Evolutionary conservation across 2,888 invertebrate species (phyloP).

Genomic region (Idaea biselata): DNA sequence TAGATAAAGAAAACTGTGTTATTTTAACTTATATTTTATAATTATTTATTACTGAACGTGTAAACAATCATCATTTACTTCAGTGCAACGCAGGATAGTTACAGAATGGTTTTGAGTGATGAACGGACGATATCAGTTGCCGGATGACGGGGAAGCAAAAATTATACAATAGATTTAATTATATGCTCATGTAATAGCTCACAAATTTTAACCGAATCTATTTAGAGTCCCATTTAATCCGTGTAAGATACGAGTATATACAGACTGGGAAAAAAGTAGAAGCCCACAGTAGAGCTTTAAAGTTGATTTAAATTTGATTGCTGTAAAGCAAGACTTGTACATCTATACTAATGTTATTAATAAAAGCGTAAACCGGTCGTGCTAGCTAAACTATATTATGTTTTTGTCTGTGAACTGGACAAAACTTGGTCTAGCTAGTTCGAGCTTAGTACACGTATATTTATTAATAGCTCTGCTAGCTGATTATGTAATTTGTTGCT

Average conservation of each 20-base stretch:
- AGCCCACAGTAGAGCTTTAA: no score
- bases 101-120: conserved; percentile 62
- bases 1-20: conserved; percentile 24
- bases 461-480: no score
- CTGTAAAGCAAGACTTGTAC: no score
- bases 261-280: no score
- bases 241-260: background rate
- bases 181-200: conserved; percentile 41
- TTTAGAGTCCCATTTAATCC: background rate
- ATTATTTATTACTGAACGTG: conserved; percentile 32
- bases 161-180: conserved; percentile 42
- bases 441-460: no score
- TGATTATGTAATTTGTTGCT: no score
- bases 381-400: no score
- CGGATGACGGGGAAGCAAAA: conserved; percentile 74
- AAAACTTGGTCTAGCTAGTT: no score
- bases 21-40: conserved; percentile 33
- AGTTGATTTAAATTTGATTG: no score
- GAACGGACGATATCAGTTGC: conserved; percentile 71
- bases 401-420: no score
- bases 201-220: conserved; percentile 43
- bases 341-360: no score
- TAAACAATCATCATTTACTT: conserved; percentile 60
- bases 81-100: conserved; percentile 46
- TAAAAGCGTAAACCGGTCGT: no score